Evolutionary conservation across 2,797 vertebrate species (phyloP).

Genomic region (Micropoecilia bifurca): DNA sequence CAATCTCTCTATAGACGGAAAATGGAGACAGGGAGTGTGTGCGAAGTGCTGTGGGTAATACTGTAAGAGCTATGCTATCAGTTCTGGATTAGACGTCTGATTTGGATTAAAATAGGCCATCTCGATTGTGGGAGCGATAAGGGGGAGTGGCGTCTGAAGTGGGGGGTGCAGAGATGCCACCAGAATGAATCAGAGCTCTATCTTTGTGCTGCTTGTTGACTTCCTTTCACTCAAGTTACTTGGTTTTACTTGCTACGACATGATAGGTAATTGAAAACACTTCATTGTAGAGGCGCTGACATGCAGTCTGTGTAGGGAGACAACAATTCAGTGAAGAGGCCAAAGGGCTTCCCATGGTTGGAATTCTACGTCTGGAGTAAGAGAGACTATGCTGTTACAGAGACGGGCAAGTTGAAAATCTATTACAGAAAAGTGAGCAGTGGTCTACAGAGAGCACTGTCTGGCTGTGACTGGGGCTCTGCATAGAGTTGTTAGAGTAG

Average conservation of each 20-base stretch:
- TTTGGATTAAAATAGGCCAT: slow-evolving; percentile 27
- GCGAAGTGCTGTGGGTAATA: slow-evolving; percentile 23
- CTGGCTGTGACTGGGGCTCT: slow-evolving; percentile 37
- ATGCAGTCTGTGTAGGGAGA: slow-evolving; percentile 22
- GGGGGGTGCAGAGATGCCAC: slow-evolving; percentile 62
- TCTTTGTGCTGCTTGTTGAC: slow-evolving; percentile 47
- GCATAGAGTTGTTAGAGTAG: slow-evolving; percentile 33
- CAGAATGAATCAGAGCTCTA: slow-evolving; percentile 72
- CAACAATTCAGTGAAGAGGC: slow-evolving; percentile 24
- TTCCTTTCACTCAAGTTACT: slow-evolving; percentile 20
- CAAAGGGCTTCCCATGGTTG: slow-evolving; percentile 10
- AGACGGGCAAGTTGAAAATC: slow-evolving; percentile 16
- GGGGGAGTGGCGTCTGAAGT: slow-evolving; percentile 23
- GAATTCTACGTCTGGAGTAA: slow-evolving; percentile 21
- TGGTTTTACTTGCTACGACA: slow-evolving; percentile 5
- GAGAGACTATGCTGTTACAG: slow-evolving; percentile 29
- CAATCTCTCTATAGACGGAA: slow-evolving; percentile 45
- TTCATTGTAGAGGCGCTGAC: slow-evolving; percentile 8
- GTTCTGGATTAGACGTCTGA: slow-evolving; percentile 32
- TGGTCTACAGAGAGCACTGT: slow-evolving; percentile 9
- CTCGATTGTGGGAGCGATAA: slow-evolving; percentile 31
- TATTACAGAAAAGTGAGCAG: slow-evolving; percentile 29
- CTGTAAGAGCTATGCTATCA: slow-evolving; percentile 40
- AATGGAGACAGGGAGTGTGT: slow-evolving; percentile 5
- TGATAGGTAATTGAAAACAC: slow-evolving; percentile 19